Evolutionary conservation across 2,113 vertebrate species (phyloP).

Genomic region (Sorex araneus): DNA sequence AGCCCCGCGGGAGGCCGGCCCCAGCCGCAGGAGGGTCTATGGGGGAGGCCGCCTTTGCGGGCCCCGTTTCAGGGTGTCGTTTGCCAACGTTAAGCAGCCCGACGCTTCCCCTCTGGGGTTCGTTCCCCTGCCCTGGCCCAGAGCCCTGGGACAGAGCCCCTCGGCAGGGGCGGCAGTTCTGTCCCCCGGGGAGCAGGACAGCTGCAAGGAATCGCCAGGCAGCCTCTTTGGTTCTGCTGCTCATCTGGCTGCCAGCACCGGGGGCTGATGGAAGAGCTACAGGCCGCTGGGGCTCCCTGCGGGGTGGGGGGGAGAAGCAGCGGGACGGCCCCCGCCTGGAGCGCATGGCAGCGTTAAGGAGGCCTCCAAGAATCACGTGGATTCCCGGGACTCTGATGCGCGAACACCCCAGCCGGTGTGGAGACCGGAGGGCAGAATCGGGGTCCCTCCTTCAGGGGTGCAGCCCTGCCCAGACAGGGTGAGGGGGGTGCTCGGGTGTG

Average conservation of each 20-base stretch:
- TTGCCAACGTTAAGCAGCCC: constrained; percentile 57
- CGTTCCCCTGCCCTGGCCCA: neutral
- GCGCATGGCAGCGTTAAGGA: neutral
- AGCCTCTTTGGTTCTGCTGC: constrained; percentile 51
- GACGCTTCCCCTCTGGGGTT: constrained; percentile 51
- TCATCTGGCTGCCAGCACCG: constrained; percentile 40
- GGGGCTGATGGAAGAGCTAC: constrained; percentile 71
- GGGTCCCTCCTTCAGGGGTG: neutral
- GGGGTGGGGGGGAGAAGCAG: constrained; percentile 33
- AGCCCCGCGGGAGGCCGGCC: too few species aligned
- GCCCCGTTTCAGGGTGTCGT: constrained; percentile 68
- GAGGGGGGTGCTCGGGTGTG: too few species aligned
- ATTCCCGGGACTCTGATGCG: constrained; percentile 15
- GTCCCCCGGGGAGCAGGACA: constrained; percentile 55
- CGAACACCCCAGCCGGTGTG: neutral
- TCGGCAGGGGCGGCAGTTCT: constrained; percentile 61
- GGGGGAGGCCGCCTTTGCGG: constrained; percentile 72
- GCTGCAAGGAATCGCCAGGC: constrained; percentile 70
- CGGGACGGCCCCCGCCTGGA: neutral
- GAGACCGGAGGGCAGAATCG: neutral
- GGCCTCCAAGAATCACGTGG: neutral
- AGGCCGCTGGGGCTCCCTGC: constrained; percentile 57
- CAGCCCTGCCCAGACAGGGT: too few species aligned
- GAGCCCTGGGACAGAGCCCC: neutral
- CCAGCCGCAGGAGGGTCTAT: too few species aligned